Conservation (phyloP, 2,797 vertebrate species). For the Diglossa cyanea region DNA sequence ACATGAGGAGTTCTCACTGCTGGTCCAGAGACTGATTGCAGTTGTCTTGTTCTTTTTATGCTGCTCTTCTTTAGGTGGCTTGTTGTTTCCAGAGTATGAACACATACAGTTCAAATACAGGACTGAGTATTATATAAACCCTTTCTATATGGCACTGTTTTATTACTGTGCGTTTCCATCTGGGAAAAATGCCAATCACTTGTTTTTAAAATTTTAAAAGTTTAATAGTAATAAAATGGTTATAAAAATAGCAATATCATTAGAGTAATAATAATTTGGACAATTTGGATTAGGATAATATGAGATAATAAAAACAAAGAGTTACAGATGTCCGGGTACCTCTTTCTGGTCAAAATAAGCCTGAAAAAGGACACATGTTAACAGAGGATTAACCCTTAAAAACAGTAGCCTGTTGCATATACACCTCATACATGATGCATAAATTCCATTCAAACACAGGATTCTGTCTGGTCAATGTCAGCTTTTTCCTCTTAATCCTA, state of each 20-base stretch:
- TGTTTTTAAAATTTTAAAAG: too few relatives aligned
- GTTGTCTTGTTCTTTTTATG: neutral
- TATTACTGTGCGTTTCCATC: neutral
- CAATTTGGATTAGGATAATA: neutral
- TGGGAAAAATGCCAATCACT: too few relatives aligned
- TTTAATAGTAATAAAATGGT: too few relatives aligned
- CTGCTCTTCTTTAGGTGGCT: neutral
- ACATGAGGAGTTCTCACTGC: accelerated
- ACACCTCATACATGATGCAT: neutral
- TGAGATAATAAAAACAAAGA: neutral
- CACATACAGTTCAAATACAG: neutral
- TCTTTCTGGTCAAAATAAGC: neutral
- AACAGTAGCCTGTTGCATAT: neutral
- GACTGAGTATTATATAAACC: neutral
- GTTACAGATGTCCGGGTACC: accelerated
- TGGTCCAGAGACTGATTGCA: neutral
- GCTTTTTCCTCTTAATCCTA: too few relatives aligned
- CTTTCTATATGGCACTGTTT: neutral
- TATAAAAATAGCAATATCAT: neutral
- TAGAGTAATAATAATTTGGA: neutral
- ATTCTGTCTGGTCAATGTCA: neutral
- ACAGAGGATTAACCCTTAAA: neutral
- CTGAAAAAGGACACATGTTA: accelerated
- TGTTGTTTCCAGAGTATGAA: neutral
- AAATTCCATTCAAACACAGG: neutral